Evolutionary conservation across 1,140 invertebrate species (phyloP).

Genomic region (Drosophila mojavensis): DNA sequence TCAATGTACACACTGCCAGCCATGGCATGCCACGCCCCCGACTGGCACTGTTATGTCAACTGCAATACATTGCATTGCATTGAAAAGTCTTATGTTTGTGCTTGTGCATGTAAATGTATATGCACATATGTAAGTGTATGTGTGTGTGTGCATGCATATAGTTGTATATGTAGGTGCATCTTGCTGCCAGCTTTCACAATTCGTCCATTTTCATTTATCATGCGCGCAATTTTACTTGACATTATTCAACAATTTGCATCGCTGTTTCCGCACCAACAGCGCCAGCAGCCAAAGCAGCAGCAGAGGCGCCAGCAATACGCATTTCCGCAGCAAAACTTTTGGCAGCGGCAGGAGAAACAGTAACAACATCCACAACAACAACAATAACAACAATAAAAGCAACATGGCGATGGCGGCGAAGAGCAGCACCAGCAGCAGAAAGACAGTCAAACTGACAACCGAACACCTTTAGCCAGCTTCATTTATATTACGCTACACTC

Average conservation of each 20-base stretch:
- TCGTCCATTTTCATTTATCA: slow-evolving; percentile 44
- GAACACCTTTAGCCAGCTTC: slow-evolving; percentile 60
- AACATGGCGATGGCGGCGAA: slow-evolving; percentile 22
- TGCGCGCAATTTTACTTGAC: slow-evolving; percentile 69
- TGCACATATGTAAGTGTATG: background rate
- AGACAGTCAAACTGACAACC: slow-evolving; percentile 21
- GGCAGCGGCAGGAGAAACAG: slow-evolving; percentile 28
- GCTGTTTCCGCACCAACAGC: slow-evolving; percentile 62
- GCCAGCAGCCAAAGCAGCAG: slow-evolving; percentile 29
- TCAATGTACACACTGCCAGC: background rate
- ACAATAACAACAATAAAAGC: slow-evolving; percentile 10
- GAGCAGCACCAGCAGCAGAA: slow-evolving; percentile 28
- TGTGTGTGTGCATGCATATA: background rate
- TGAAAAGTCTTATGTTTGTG: background rate
- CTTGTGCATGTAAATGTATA: background rate
- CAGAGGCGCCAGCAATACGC: slow-evolving; percentile 30
- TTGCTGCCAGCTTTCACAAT: slow-evolving; percentile 36
- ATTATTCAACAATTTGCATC: slow-evolving; percentile 79
- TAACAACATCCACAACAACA: slow-evolving; percentile 3
- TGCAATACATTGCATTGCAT: background rate
- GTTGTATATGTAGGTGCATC: slow-evolving; percentile 20
- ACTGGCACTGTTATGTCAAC: slow-evolving; percentile 1
- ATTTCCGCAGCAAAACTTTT: slow-evolving; percentile 45
- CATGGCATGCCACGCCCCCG: background rate
- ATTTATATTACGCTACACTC: slow-evolving; percentile 41